These are phyloP conservation scores for Araneus ventricosus DNA, from an alignment of 1,140 invertebrate species.

Conservation along the genomic window DNA sequence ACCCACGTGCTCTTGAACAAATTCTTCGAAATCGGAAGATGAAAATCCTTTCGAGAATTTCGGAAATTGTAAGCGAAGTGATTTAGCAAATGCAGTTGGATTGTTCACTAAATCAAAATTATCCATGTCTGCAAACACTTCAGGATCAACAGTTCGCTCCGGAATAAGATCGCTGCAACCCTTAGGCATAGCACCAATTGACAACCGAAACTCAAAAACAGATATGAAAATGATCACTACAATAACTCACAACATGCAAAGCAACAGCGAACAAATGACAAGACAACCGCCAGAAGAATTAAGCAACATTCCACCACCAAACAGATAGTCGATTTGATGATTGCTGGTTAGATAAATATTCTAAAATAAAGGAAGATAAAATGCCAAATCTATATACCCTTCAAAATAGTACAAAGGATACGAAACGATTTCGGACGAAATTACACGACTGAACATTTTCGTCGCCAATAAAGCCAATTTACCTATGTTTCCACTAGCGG, in stretches of 20 bases:
- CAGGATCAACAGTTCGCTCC: slow-evolving; percentile 10
- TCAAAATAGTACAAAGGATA: too few species aligned
- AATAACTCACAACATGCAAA: not conserved
- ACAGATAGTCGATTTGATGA: too few species aligned
- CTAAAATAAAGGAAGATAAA: too few species aligned
- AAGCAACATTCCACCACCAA: too few species aligned
- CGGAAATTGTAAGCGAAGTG: slow-evolving; percentile 39
- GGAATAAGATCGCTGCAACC: not conserved
- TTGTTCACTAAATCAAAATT: slow-evolving; percentile 33
- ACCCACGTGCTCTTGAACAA: slow-evolving; percentile 23
- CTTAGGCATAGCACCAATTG: not conserved
- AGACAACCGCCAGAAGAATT: too few species aligned
- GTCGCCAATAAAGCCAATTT: too few species aligned
- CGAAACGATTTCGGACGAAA: too few species aligned
- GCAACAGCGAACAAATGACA: too few species aligned
- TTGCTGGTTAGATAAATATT: too few species aligned
- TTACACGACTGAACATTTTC: too few species aligned
- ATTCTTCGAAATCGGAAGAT: not conserved
- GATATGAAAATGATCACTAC: not conserved
- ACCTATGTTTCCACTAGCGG: too few species aligned
- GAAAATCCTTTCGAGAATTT: slow-evolving; percentile 39
- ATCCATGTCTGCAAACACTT: slow-evolving; percentile 39
- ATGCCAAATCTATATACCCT: too few species aligned
- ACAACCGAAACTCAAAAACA: not conserved
- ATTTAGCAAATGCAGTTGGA: not conserved